Evolutionary conservation across 2,888 invertebrate genomes (phyloP).

Genomic region (Ephialtes manifestator): DNA sequence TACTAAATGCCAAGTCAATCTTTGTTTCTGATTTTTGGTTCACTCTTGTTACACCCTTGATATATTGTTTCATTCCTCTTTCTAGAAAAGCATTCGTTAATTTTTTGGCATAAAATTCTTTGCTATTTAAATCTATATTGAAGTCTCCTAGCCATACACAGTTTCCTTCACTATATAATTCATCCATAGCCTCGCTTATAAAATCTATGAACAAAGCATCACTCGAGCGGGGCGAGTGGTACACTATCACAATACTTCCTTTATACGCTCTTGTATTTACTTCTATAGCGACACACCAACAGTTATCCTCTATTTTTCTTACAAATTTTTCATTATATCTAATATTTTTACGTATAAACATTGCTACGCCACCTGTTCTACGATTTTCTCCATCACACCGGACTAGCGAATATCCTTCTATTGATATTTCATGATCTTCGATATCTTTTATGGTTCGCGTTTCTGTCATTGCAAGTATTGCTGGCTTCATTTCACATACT

Average conservation of each 20-base stretch:
- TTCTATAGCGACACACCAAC: conserved; percentile 24
- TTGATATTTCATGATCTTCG: conserved; percentile 7
- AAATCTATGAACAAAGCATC: no score
- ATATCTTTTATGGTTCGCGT: conserved; percentile 54
- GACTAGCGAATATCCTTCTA: conserved; percentile 46
- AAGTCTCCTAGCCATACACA: no score
- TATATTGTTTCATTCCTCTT: no score
- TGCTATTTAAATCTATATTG: no score
- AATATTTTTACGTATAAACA: conserved; percentile 37
- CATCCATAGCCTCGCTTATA: no score
- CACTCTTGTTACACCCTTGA: no score
- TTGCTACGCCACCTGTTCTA: conserved; percentile 50
- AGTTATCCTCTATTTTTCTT: conserved; percentile 5
- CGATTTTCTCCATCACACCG: conserved; percentile 49
- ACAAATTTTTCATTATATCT: neutral
- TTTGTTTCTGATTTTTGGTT: no score
- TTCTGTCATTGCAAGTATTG: no score
- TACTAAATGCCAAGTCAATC: no score
- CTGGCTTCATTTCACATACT: conserved; percentile 29
- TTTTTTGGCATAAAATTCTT: no score
- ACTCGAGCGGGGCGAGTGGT: conserved; percentile 19
- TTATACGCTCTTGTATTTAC: neutral
- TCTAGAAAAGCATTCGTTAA: no score
- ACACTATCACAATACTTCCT: conserved; percentile 16
- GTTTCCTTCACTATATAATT: no score